These are phyloP conservation scores for Pollicipes pollicipes DNA, from an alignment of 1,140 invertebrate genomes.

Conservation along the genomic window DNA sequence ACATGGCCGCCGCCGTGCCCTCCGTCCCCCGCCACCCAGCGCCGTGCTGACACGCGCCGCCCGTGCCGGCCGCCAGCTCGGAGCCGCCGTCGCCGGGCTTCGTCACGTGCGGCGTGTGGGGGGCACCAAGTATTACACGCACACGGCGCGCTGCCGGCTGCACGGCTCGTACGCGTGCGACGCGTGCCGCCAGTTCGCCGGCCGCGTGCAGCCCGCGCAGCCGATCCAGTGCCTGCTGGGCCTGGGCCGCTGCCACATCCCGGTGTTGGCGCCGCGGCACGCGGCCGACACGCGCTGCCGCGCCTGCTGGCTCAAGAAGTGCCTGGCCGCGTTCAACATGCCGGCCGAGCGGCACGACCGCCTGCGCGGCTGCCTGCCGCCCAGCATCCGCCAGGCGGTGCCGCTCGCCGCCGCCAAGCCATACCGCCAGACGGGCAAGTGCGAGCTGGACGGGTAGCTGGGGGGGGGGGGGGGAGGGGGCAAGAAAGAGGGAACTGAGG, in stretches of 20 bases:
- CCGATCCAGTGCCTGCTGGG: background rate
- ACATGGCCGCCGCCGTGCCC: no score
- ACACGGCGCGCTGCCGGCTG: conserved; percentile 54
- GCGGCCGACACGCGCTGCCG: conserved; percentile 34
- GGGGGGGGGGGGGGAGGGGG: no score
- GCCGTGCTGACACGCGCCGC: no score
- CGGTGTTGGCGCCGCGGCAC: background rate
- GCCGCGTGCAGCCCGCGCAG: conserved; percentile 19
- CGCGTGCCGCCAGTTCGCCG: conserved; percentile 66
- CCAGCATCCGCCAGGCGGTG: background rate
- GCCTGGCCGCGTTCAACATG: conserved; percentile 56
- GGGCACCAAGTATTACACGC: conserved; percentile 51
- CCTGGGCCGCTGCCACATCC: background rate
- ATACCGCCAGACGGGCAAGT: background rate
- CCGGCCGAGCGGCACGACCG: conserved; percentile 23
- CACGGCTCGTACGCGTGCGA: conserved; percentile 70
- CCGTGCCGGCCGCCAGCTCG: no score
- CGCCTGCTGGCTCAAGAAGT: conserved; percentile 74
- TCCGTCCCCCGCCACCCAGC: no score
- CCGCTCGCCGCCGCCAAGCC: background rate
- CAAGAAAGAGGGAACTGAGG: no score
- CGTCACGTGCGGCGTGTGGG: conserved; percentile 61
- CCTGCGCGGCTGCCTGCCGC: conserved; percentile 25
- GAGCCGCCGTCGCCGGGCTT: conserved; percentile 31
- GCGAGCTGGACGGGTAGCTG: background rate